Percentiles rank a stretch among this genome's conserved stretches.
Evolutionary conservation across 2,797 vertebrate species (phyloP).

Genomic region (Triplophysa yarkandensis): DNA sequence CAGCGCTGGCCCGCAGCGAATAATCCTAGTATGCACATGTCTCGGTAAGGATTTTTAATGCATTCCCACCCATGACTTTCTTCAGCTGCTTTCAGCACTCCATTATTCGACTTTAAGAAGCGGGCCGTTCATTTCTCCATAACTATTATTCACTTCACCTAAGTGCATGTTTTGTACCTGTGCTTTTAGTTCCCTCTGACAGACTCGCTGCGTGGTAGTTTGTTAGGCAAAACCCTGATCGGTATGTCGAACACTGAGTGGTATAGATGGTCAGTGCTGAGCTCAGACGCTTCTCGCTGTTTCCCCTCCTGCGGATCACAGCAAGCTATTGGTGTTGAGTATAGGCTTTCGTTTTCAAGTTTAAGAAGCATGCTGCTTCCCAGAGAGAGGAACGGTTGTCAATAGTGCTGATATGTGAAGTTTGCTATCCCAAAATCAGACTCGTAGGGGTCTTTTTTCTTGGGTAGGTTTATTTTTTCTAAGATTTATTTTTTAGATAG

Average conservation of each 20-base stretch:
- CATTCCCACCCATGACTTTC: conserved; percentile 56
- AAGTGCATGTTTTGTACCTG: not conserved
- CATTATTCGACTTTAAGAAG: conserved; percentile 27
- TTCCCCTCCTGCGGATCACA: conserved; percentile 36
- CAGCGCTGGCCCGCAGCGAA: conserved; percentile 62
- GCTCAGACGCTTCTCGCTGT: conserved; percentile 11
- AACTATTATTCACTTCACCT: conserved; percentile 16
- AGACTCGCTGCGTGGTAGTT: not conserved
- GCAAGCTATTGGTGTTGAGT: conserved; percentile 15
- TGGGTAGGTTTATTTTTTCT: not conserved
- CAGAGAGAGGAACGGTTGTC: conserved; percentile 1
- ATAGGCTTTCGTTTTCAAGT: conserved; percentile 23
- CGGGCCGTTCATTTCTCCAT: not conserved
- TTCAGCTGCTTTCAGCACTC: conserved; percentile 17
- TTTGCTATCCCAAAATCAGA: conserved; percentile 1
- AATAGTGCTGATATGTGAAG: conserved; percentile 3
- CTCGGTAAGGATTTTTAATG: conserved; percentile 66
- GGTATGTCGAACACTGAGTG: conserved; percentile 15
- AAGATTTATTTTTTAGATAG: not conserved
- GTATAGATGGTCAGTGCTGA: conserved; percentile 23
- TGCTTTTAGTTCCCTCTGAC: not conserved
- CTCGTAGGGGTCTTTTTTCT: not conserved
- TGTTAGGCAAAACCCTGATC: conserved; percentile 22
- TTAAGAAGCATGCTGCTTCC: not conserved
- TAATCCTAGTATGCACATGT: conserved; percentile 64